Evolutionary conservation across 2,113 vertebrate species (phyloP).

Genomic region (Caretta caretta): DNA sequence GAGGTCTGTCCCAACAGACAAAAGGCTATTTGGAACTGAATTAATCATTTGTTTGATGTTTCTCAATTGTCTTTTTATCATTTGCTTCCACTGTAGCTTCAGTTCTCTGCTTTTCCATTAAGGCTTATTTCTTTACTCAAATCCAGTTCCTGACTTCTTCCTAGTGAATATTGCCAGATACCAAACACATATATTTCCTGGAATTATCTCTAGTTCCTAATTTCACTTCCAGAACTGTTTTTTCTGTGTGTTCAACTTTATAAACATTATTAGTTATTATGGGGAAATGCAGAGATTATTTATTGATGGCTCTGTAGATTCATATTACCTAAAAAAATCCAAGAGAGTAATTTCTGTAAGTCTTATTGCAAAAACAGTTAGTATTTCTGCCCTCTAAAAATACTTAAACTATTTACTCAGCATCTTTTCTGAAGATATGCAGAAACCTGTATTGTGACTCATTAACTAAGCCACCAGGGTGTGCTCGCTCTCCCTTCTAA

Average conservation of each 20-base stretch:
- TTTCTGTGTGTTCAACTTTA: neutral
- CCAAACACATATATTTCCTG: neutral
- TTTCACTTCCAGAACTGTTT: neutral
- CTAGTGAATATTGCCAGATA: neutral
- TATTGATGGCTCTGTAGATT: neutral
- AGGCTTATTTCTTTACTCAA: neutral
- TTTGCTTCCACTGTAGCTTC: neutral
- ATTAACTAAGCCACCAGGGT: constrained; percentile 71
- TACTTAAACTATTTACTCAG: neutral
- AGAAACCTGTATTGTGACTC: constrained; percentile 27
- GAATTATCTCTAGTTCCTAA: neutral
- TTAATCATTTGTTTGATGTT: neutral
- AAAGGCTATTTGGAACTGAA: neutral
- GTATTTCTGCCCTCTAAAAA: neutral
- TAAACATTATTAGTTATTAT: neutral
- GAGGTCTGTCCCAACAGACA: neutral
- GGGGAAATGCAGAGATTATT: neutral
- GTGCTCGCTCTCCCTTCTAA: constrained; percentile 68
- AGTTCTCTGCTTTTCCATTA: neutral
- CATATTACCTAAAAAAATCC: neutral
- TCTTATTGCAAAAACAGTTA: neutral
- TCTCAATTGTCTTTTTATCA: neutral
- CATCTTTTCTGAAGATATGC: neutral
- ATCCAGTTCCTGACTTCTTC: neutral
- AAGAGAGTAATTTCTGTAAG: neutral